Base-by-base conservation (phyloP, 2,888 invertebrate species). In the Adelphocoris suturalis region DNA sequence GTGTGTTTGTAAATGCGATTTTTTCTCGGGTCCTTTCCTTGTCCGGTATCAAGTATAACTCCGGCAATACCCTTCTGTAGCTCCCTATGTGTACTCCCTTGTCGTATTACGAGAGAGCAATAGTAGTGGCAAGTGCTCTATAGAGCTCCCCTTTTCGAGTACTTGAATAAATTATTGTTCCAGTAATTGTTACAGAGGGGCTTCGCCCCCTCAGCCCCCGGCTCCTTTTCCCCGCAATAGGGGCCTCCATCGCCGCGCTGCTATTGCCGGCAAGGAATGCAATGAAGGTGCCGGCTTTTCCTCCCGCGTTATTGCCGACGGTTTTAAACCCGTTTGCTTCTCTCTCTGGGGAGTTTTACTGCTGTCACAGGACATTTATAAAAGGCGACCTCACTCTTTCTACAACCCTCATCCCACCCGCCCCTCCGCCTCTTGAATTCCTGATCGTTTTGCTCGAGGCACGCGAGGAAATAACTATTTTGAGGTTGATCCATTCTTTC, bases 111-210 rank as follows among this genome's bases (percentile, higher is more conserved):
- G 9, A 23, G 68, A 23, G 68, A 68, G 68, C 68, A 68, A 68
- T 68, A 68, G 23, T 23, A 27, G 68, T 1, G 68, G 27, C 5
- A 68, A 57, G 57, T 57, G 52, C 52, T 11, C 52, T 16, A 11
- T 52, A 52, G 16, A 12, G 14, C 52, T 16, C 16, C 16, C 52
- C 52, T 19, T n/a, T 68, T 68, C 68, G 68, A 68, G 68, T 68
- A 68, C 78, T 78, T 78, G 78, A 78, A 78, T 78, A 78, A 78
- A 78, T 78, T 78, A 78, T 78, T 78, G 78, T 78, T 78, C 46
- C 78, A 37, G 78, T 78, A 78, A 78, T 78, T 78, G 78, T 78
- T 46, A 19, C 78, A 16, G 78, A 19, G 37, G 75, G 78, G 46
- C 78, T 78, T 16, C 78, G 78, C 78, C 78, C 46, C 28, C 75